Evolutionary conservation across 2,113 vertebrate genomes (phyloP).

Genomic region (Pseudopodoces humilis): DNA sequence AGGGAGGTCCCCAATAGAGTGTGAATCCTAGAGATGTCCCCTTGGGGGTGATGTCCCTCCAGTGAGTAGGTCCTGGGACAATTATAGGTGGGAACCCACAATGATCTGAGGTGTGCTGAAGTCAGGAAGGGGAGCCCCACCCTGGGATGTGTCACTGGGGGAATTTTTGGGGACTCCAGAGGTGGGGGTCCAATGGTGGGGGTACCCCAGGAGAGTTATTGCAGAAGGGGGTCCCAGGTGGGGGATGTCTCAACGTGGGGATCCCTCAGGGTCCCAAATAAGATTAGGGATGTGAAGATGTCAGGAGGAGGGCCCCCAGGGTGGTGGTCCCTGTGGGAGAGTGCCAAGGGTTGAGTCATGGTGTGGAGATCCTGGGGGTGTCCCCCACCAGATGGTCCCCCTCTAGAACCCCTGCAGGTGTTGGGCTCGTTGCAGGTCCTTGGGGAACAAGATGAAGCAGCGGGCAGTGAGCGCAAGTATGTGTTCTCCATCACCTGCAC

Average conservation of each 20-base stretch:
- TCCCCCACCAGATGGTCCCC: background rate
- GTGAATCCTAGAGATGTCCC: background rate
- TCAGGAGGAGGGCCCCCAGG: background rate
- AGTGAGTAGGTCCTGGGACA: background rate
- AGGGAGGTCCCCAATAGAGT: background rate
- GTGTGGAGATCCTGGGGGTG: accelerated
- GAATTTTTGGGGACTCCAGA: background rate
- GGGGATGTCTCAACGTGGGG: accelerated
- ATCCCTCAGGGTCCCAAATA: background rate
- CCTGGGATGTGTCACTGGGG: accelerated
- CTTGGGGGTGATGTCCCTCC: background rate
- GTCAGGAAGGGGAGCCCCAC: background rate
- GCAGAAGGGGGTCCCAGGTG: background rate
- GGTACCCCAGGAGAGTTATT: background rate
- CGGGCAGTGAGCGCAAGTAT: background rate
- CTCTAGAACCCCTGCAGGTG: background rate
- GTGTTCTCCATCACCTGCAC: background rate
- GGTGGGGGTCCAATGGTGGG: no score
- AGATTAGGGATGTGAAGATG: background rate
- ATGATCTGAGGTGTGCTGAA: background rate
- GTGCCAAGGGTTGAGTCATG: background rate
- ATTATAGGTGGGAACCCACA: background rate
- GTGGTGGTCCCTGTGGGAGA: background rate
- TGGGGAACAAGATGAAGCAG: background rate
- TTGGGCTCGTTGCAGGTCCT: background rate